phyloP scores from a whole-genome alignment of 2,113 vertebrate species.

The Anseranas semipalmata region DNA sequence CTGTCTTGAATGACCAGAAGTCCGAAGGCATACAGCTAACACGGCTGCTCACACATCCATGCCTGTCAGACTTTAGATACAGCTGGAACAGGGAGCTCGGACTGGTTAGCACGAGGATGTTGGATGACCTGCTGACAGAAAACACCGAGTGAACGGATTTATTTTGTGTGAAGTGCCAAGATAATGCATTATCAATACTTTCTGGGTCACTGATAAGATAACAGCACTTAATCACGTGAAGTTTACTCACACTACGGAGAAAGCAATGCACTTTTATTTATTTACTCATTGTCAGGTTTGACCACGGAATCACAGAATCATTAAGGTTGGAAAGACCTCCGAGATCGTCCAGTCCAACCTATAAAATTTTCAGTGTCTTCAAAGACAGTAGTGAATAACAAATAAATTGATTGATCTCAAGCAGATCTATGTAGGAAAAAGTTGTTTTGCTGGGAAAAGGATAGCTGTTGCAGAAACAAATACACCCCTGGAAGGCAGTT shows the following conservation, averaged over 20 bases:
- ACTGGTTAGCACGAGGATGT: neutral
- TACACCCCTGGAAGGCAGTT: neutral
- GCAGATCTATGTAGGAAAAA: neutral
- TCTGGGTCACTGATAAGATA: neutral
- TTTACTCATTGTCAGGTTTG: neutral
- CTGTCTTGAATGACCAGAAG: neutral
- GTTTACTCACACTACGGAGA: neutral
- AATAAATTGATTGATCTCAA: neutral
- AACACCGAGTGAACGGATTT: neutral
- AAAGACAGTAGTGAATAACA: neutral
- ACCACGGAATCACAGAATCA: too few relatives aligned
- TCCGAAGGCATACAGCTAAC: neutral
- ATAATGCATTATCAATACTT: conserved; percentile 12
- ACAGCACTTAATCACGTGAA: neutral
- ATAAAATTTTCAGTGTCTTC: neutral
- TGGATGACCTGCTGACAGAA: conserved; percentile 2
- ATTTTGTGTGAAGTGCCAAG: neutral
- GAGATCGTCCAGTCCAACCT: too few relatives aligned
- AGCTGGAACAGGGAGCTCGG: neutral
- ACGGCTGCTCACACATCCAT: neutral
- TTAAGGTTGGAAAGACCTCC: too few relatives aligned
- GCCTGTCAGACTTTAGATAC: neutral
- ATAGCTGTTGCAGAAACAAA: neutral
- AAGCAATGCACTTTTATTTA: neutral
- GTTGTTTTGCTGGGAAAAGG: fast-evolving